Base-by-base conservation (phyloP, 2,888 invertebrate species). In the Piscicola geometra region DNA sequence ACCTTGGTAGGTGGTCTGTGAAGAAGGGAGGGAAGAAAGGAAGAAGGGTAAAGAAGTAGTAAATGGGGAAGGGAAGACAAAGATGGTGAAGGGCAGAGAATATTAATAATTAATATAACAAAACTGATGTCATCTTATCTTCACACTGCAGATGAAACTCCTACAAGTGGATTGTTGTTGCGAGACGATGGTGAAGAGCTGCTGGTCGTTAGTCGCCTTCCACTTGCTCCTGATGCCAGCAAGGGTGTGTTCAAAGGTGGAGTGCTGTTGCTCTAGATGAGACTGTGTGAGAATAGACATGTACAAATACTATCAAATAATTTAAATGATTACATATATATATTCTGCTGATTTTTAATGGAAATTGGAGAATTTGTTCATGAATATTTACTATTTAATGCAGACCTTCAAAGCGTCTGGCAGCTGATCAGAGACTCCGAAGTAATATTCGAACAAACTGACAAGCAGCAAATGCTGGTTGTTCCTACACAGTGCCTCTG, bases 1-100 rank as follows among this genome's bases (percentile, higher is more conserved):
- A 95, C 71, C 93, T 89, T 0, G 94, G 93, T 33, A 83, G 77
- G 21, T 60, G 50, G 28, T 71, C 69, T 77, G 76, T 28, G 71
- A 41, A 41, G 5, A 15, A 41, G 15, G 15, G 15, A 41, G 9
- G 15, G 15, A 9, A 15, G 15, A 41, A 41, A 41, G 5, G 41
- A 41, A 41, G 15, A 41, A 41, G 9, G 15, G 15, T 41, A 15
- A 41, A 41, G 15, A 41, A 15, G 41, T 41, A 9, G 41, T 41
- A 5, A 41, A 15, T 41, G 41, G 41, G 5, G 41, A 15, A 41
- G 5, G 41, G 15, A 5, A 41, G 41, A 41, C 15, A 41, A 41
- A 41, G 5, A 5, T 41, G 41, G 15, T 41, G 41, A 15, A 5
- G 9, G 15, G 5, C 15, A 41, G 41, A 41, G 41, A 41, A 41